Evolutionary conservation across 2,888 invertebrate genomes (phyloP).

Genomic region (Eupithecia tripunctaria): DNA sequence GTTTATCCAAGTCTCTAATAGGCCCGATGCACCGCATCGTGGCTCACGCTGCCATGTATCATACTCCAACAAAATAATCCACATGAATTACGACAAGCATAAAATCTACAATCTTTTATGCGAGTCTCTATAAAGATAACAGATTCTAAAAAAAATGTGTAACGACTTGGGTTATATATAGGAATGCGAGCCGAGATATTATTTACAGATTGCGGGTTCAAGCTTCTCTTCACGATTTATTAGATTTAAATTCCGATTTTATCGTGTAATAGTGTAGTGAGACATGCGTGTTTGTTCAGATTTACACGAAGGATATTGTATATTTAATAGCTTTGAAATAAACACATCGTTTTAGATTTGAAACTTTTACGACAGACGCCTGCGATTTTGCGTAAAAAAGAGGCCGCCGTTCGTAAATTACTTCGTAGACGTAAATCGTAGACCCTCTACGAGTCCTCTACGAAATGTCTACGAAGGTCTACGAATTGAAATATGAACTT

Average conservation of each 20-base stretch:
- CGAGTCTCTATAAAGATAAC: slow-evolving; percentile 47
- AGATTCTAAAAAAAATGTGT: slow-evolving; percentile 44
- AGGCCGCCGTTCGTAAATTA: neutral
- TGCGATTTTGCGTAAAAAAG: neutral
- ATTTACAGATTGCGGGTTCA: slow-evolving; percentile 22
- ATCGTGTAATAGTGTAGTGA: slow-evolving; percentile 19
- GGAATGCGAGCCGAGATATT: slow-evolving; percentile 21
- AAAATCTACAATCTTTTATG: slow-evolving; percentile 63
- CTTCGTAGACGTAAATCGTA: slow-evolving; percentile 22
- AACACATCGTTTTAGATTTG: slow-evolving; percentile 7
- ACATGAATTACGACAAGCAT: slow-evolving; percentile 70
- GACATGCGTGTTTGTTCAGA: slow-evolving; percentile 18
- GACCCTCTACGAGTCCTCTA: slow-evolving; percentile 29
- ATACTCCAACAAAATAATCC: slow-evolving; percentile 81
- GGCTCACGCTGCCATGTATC: slow-evolving; percentile 75
- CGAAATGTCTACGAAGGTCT: slow-evolving; percentile 29
- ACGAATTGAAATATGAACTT: neutral
- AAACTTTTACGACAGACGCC: neutral
- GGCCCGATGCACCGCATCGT: slow-evolving; percentile 72
- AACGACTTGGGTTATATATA: slow-evolving; percentile 41
- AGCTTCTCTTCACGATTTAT: slow-evolving; percentile 25
- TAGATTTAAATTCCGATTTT: slow-evolving; percentile 22
- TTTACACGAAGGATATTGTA: slow-evolving; percentile 7
- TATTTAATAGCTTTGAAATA: slow-evolving; percentile 14
- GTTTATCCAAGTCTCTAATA: slow-evolving; percentile 82